These are phyloP conservation scores for Paramacrobiotus metropolitanus DNA, from an alignment of 1,140 invertebrate genomes.

Conservation along the genomic window DNA sequence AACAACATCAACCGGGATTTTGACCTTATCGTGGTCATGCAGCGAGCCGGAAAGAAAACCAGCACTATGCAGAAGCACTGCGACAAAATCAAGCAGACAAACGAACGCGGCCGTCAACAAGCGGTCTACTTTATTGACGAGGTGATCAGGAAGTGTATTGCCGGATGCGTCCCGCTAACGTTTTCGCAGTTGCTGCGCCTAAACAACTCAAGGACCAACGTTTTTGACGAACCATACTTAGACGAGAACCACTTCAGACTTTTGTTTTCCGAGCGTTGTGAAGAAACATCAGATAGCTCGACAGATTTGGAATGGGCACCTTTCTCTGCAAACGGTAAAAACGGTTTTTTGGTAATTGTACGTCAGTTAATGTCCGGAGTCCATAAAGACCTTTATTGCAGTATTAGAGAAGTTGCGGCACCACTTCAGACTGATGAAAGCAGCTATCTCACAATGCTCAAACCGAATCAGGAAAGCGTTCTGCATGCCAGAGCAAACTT, in stretches of 20 bases:
- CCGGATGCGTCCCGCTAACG: neutral
- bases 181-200: neutral
- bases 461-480: too few relatives aligned
- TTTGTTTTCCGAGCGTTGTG: neutral
- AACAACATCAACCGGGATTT: neutral
- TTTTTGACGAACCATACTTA: neutral
- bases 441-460: too few relatives aligned
- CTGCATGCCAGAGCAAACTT: too few relatives aligned
- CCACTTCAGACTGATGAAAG: too few relatives aligned
- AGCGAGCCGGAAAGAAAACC: neutral
- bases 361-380: too few relatives aligned
- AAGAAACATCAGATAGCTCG: too few relatives aligned
- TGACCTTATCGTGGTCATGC: conserved; percentile 1
- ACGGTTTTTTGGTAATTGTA: too few relatives aligned
- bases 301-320: too few relatives aligned
- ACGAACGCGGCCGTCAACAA: neutral
- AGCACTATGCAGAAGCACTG: neutral
- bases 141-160: neutral
- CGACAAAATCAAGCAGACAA: conserved; percentile 5
- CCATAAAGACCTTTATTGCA: too few relatives aligned
- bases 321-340: too few relatives aligned
- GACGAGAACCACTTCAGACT: neutral
- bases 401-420: too few relatives aligned
- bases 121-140: conserved; percentile 2
- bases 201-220: neutral